A percentile compares a stretch with the other conserved stretches of the same genome.
Evolutionary conservation across 2,888 invertebrate genomes (phyloP).

Genomic region (Cyrtodaria siliqua): DNA sequence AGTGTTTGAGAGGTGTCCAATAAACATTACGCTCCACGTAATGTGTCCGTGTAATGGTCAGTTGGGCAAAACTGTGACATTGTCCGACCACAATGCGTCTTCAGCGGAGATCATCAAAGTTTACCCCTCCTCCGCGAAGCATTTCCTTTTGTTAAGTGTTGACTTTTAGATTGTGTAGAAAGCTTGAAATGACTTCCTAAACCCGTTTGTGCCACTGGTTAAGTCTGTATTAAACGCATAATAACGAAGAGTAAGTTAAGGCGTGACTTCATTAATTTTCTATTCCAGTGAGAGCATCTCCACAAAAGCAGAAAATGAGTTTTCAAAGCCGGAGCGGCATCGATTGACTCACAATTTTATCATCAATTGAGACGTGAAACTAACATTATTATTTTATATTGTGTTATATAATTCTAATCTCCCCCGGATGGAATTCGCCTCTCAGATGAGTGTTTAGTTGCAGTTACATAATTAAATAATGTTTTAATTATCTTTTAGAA

Average conservation of each 20-base stretch:
- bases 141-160: conserved; percentile 24
- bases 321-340: conserved; percentile 38
- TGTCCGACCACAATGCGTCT: too few relatives aligned
- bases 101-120: too few relatives aligned
- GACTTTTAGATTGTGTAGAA: conserved; percentile 52
- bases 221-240: conserved; percentile 42
- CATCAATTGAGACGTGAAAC: conserved; percentile 45
- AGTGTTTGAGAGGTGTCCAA: too few relatives aligned
- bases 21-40: too few relatives aligned
- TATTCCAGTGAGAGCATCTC: conserved; percentile 41
- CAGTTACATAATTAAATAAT: conserved; percentile 10
- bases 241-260: conserved; percentile 39
- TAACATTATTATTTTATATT: conserved; percentile 46
- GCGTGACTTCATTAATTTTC: conserved; percentile 65
- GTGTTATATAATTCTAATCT: conserved; percentile 37
- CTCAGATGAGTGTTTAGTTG: background rate
- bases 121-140: too few relatives aligned
- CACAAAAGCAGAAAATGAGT: conserved; percentile 57
- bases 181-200: conserved; percentile 61
- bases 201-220: conserved; percentile 51
- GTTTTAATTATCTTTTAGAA: background rate
- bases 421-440: background rate
- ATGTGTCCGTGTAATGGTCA: too few relatives aligned
- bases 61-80: background rate
- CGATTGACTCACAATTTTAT: conserved; percentile 47